These are phyloP conservation scores for Uropetala carovei DNA, from an alignment of 2,888 invertebrate genomes.

Conservation along the genomic window DNA sequence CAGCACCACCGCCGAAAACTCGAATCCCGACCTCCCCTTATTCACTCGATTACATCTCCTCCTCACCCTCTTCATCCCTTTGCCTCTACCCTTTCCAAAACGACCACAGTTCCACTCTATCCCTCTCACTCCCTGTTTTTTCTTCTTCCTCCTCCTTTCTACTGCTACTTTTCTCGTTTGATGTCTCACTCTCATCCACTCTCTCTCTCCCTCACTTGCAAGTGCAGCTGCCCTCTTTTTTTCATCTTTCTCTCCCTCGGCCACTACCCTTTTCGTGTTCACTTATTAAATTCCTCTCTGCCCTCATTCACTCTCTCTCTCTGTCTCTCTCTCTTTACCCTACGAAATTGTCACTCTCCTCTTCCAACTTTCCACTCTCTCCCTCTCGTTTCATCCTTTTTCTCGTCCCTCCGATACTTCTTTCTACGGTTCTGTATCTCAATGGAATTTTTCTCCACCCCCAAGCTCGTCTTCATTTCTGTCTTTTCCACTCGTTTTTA, in stretches of 20 bases:
- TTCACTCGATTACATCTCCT: constrained; percentile 1
- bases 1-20: background rate
- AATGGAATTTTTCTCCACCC: background rate
- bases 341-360: background rate
- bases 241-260: background rate
- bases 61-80: background rate
- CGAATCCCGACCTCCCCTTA: background rate
- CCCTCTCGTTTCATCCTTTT: background rate
- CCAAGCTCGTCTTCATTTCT: background rate
- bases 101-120: background rate
- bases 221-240: background rate
- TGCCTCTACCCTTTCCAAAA: background rate
- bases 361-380: background rate
- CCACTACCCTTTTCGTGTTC: background rate
- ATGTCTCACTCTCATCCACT: background rate
- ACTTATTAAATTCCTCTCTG: background rate
- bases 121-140: background rate
- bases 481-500: background rate
- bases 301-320: background rate
- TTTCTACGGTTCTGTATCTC: background rate
- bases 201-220: background rate
- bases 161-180: background rate
- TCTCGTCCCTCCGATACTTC: background rate
- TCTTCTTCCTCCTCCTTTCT: background rate
- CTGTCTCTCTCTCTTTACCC: background rate